A percentile compares a stretch with the other conserved stretches of the same genome.
phyloP scores from a whole-genome alignment of 2,888 invertebrate genomes.

The Apamea anceps region DNA sequence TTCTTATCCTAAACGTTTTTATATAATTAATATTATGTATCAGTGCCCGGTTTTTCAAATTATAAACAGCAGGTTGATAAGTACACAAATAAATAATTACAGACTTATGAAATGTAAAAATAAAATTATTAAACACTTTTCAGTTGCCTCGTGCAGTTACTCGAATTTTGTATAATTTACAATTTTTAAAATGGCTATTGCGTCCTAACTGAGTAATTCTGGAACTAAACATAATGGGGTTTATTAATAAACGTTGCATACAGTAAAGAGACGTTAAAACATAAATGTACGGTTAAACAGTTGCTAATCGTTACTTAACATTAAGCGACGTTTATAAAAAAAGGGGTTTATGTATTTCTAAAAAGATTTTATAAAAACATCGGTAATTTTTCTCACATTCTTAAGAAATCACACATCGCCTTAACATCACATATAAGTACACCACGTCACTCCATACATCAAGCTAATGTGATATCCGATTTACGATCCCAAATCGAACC shows the following conservation, averaged over 20 bases:
- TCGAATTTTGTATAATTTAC: background rate
- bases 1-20: background rate
- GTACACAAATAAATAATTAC: background rate
- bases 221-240: background rate
- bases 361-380: background rate
- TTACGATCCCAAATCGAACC: constrained; percentile 80
- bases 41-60: background rate
- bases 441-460: constrained; percentile 83
- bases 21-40: no score
- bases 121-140: background rate
- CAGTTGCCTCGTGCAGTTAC: background rate
- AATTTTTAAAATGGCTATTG: background rate
- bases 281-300: no score
- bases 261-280: no score
- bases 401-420: constrained; percentile 58
- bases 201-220: background rate
- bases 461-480: constrained; percentile 84
- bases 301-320: no score
- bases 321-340: no score
- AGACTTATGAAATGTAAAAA: background rate
- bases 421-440: constrained; percentile 77
- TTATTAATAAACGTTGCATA: no score
- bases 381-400: background rate
- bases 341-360: background rate
- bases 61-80: background rate